Conservation (phyloP, 2,797 vertebrate species). For the Pterois miles region DNA sequence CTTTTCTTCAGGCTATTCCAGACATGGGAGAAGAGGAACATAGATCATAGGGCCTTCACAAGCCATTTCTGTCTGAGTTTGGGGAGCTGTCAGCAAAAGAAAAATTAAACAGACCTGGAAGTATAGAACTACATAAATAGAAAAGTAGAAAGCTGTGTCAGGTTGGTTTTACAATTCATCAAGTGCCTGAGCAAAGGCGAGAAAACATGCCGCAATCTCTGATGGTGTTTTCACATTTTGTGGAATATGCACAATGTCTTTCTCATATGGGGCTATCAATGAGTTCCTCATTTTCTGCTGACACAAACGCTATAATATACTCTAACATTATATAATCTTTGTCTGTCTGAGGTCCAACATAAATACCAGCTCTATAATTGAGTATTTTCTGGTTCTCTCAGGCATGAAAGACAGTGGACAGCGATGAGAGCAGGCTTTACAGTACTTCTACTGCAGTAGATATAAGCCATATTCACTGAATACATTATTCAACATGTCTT, state of each 20-base stretch:
- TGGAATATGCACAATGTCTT: background rate
- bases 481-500: conserved; percentile 64
- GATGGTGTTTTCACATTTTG: background rate
- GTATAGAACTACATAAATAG: conserved; percentile 20
- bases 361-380: background rate
- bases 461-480: conserved; percentile 28
- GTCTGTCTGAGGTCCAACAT: conserved; percentile 1
- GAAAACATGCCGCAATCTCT: background rate
- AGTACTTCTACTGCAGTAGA: conserved; percentile 17
- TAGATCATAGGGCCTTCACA: conserved; percentile 31
- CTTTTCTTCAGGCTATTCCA: conserved; percentile 32
- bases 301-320: background rate
- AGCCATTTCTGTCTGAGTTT: conserved; percentile 31
- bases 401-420: conserved; percentile 1
- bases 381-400: background rate
- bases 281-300: background rate
- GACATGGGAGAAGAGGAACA: conserved; percentile 4
- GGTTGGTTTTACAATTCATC: conserved; percentile 19
- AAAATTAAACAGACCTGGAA: conserved; percentile 21
- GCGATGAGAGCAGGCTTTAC: conserved; percentile 3
- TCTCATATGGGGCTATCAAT: background rate
- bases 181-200: background rate
- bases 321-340: background rate
- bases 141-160: conserved; percentile 2
- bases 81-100: conserved; percentile 35